phyloP scores from a whole-genome alignment of 2,113 vertebrate genomes.

The Grantiella picta region DNA sequence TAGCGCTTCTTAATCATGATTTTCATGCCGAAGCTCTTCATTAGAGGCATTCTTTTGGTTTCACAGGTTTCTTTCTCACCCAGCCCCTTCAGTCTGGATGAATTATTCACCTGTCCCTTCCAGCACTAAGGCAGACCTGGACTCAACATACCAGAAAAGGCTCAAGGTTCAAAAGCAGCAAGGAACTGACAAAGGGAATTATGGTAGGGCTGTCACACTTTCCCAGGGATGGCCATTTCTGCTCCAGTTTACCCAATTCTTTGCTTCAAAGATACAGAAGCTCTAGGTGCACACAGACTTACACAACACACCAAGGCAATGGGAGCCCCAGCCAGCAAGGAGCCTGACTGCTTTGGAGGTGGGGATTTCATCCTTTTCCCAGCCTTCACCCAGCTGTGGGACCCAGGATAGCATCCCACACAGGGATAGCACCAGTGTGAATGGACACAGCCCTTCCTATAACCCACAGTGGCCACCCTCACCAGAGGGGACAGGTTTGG shows the following conservation, averaged over 20 bases:
- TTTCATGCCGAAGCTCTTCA: not conserved
- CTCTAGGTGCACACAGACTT: not conserved
- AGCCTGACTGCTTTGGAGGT: not conserved
- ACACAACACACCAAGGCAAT: not conserved
- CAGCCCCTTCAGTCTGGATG: not conserved
- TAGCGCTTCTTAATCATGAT: not conserved
- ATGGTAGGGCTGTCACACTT: not conserved
- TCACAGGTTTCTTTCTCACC: not conserved
- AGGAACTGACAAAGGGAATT: not conserved
- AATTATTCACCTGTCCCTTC: not conserved
- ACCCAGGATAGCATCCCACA: not conserved
- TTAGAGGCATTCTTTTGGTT: not conserved
- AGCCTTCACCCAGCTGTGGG: not conserved
- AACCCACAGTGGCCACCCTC: not conserved
- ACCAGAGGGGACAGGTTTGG: accelerated
- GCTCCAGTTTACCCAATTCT: not conserved
- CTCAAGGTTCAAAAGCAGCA: not conserved
- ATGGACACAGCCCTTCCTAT: not conserved
- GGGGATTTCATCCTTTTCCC: not conserved
- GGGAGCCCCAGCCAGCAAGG: not conserved
- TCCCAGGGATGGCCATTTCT: not conserved
- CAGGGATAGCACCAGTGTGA: accelerated
- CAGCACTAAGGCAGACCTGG: accelerated
- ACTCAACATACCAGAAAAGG: not conserved
- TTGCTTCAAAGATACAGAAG: not conserved